Evolutionary conservation across 2,113 vertebrate species (phyloP), one percentile per base, ranked within the genome.

Genomic region (Phyllostomus hastatus): DNA sequence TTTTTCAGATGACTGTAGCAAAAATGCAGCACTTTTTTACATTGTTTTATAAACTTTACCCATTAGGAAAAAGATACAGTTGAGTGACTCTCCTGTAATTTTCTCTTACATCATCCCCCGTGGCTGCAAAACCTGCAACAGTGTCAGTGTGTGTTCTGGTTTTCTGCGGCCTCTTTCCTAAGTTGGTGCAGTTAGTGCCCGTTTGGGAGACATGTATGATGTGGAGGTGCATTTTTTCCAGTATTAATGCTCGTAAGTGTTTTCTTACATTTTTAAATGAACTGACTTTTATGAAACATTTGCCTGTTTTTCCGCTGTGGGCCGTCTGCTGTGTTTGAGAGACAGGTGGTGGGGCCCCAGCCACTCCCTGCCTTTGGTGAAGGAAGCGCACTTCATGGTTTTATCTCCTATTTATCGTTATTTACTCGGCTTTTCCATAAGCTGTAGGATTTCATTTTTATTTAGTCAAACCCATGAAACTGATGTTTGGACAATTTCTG

Each of bases 331-430:
- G 9, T 52, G 52, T 8, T 14, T 22, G 10, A 1, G 35, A 46
- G 24, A 17, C 7, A 0, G 3, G 3, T 48, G 24, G 12, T 0
- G 1, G 79, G 31, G 12, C 3, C 0, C 2, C 4, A 0, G 41
- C 57, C 26, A 28, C 15, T 12, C 1, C 5, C 89, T 20, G 10
- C 11, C 4, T 0, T 3, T 3, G 7, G 38, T 0, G 69, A 15
- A 0, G 2, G 4, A 4, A 8, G 16, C 0, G 0, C 31, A 15
- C 10, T 5, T n/a, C 8, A 22, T n/a, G 2, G 14, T 24, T 28
- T 33, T 6, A 9, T 38, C 66, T 50, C 38, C 38, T n/a, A n/a
- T 50, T 22, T 19, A 4, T 4, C 4, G 10, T 41, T 0, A 1
- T 4, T 6, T 6, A 1, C 10, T 1, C 3, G 22, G n/a, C 38